Evolutionary conservation across 2,113 vertebrate genomes (phyloP), one percentile per base, ranked within the genome.

Genomic region (Morone chrysops): DNA sequence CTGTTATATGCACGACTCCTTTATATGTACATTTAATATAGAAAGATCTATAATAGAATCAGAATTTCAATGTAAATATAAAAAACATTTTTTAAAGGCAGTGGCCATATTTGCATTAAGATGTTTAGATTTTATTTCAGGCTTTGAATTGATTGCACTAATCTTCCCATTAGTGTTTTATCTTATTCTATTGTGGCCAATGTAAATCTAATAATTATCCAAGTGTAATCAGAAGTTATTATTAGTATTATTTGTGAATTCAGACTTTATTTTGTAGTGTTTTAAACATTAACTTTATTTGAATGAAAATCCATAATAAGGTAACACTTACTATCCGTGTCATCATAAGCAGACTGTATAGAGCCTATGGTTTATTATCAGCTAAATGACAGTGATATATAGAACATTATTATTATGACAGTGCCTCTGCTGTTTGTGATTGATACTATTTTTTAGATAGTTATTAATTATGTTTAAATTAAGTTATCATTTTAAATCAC

Each of bases 121-220:
- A 8, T 48, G 13, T 68, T 38, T 14, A 56, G 61, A 4, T 63
- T 81, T 38, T 65, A 70, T 61, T 59, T n/a, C 18, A 47, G 84
- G 6, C 36, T 13, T 63, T 76, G 4, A 25, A 63, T 59, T 47
- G 31, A 31, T 43, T 57, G 0, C 12, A 70, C 13, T 47, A 54
- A 18, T 22, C 11, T 77, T 74, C 75, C 8, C 7, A 13, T 12
- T 51, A 43, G 3, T 62, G 4, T 16, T 67, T 65, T 13, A 45
- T 61, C 2, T 13, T n/a, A 25, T 73, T 48, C 4, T 60, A 16
- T 41, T 40, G 47, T 50, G 20, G 22, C 48, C 40, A 4, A 43
- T 20, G n/a, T 7, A 36, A 45, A 57, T 68, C 13, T 47, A 38
- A 73, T 47, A 54, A 36, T 48, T 2, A 59, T 13, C 38, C 0